Evolutionary conservation across 2,797 vertebrate species (phyloP), one percentile per base, ranked within the genome.

Genomic region (Coracias cyanogaster): DNA sequence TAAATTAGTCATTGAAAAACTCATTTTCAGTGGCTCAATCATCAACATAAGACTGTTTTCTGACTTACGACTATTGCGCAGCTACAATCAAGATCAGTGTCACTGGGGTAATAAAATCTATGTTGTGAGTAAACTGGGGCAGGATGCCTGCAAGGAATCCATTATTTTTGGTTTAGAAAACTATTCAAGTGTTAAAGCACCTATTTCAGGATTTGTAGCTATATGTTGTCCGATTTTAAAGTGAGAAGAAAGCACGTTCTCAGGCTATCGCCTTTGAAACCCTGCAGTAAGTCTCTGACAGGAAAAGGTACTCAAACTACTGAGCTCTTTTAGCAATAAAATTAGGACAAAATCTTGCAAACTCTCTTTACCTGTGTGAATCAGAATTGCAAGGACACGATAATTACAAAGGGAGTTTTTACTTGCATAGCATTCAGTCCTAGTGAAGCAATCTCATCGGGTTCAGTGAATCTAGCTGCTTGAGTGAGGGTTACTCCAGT

Each of bases 151-250:
- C 66, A 72, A 89, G n/a, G 35, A 90, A 93, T 84, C 25, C 66
- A 31, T 90, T 57, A n/a, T 55, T 94, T 95, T 91, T 90, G 70
- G 79, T 93, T 79, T 84, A 52, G 43, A 94, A 74, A 93, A 86
- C 80, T 81, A 46, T 69, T 51, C 24, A 93, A 62, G 51, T 88
- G 52, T 87, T 96, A 64, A 92, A 94, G 15, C 21, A 84, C 55
- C 18, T 12, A 33, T 91, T 89, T 82, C 78, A 84, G 65, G 26
- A 54, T 82, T 66, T 91, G 49, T 64, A 86, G 45, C 43, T 82
- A 8, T 39, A 33, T 29, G 15, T 14, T 86, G 5, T 89, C 45
- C 12, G 43, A 10, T 84, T 78, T 92, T 71, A 60, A 89, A 91
- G 33, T 6, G 60, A 72, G 21, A 90, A 71, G 24, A 77, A 65